Conservation (phyloP, 2,113 vertebrate genomes). For the Holacanthus passer region DNA sequence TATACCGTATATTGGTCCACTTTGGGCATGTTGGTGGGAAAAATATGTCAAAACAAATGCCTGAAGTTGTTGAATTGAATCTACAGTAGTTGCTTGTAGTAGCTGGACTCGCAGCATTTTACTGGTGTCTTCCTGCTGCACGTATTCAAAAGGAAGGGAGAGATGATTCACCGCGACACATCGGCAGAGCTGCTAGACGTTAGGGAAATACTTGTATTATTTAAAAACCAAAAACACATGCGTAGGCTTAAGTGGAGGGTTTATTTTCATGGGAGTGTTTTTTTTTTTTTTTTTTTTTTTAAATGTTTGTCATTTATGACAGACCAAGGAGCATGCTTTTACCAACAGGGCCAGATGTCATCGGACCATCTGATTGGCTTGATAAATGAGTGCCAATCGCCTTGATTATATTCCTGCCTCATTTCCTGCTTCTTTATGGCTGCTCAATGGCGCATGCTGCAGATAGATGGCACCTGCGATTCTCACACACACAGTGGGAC, state of each 20-base stretch:
- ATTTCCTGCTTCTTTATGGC: constrained; percentile 76
- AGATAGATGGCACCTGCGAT: constrained; percentile 66
- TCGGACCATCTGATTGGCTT: constrained; percentile 58
- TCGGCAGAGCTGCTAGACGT: constrained; percentile 33
- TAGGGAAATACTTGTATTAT: constrained; percentile 18
- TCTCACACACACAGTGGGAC: neutral
- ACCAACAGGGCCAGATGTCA: constrained; percentile 47
- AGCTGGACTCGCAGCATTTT: constrained; percentile 56
- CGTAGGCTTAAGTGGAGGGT: neutral
- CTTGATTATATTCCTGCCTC: constrained; percentile 75
- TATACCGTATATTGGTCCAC: constrained; percentile 34
- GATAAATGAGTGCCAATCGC: constrained; percentile 66
- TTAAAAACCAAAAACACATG: neutral
- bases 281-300: constrained; percentile 11
- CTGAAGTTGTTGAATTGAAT: constrained; percentile 64
- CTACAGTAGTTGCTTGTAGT: constrained; percentile 61
- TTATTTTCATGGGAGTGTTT: neutral
- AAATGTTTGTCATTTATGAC: constrained; percentile 16
- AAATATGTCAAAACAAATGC: constrained; percentile 66
- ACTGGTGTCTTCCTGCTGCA: constrained; percentile 48
- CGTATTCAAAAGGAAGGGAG: constrained; percentile 36
- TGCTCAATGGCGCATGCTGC: constrained; percentile 69
- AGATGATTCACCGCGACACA: constrained; percentile 44
- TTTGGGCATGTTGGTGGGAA: constrained; percentile 33
- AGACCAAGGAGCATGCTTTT: constrained; percentile 26